phyloP scores from a whole-genome alignment of 2,888 invertebrate species.

The Xestia c-nigrum region DNA sequence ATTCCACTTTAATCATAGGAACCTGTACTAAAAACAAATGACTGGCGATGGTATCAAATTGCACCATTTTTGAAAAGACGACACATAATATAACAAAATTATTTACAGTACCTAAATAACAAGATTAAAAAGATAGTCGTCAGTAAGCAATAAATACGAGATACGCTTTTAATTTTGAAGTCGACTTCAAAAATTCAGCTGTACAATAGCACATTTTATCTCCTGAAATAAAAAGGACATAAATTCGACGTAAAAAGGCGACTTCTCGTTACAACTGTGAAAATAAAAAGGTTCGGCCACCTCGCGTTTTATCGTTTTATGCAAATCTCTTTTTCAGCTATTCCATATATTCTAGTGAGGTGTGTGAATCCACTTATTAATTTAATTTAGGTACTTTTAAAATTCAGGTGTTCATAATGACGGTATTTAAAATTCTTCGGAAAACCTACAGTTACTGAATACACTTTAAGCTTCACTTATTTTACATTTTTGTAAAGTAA shows the following conservation, averaged over 20 bases:
- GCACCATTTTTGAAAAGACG: not conserved
- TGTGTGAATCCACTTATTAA: constrained; percentile 10
- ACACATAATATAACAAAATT: not conserved
- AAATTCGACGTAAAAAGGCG: constrained; percentile 55
- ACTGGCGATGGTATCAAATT: not conserved
- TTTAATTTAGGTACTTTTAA: not conserved
- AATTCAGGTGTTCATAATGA: not conserved
- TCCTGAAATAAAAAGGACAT: constrained; percentile 51
- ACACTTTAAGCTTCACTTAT: not conserved
- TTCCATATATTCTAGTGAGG: constrained; percentile 31
- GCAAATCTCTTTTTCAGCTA: constrained; percentile 45
- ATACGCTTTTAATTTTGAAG: constrained; percentile 33
- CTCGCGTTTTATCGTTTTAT: constrained; percentile 55
- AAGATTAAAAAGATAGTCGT: constrained; percentile 15
- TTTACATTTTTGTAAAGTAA: not conserved
- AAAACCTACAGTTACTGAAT: not conserved
- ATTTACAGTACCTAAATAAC: constrained; percentile 17
- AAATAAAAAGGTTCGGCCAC: constrained; percentile 45
- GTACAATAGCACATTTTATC: constrained; percentile 53
- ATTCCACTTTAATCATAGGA: not conserved
- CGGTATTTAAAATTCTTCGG: not conserved
- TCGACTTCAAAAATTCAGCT: constrained; percentile 38
- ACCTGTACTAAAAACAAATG: not conserved
- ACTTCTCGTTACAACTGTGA: constrained; percentile 45
- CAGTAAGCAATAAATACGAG: constrained; percentile 30